Evolutionary conservation across 2,113 vertebrate genomes (phyloP).

Genomic region (Xiphophorus maculatus): DNA sequence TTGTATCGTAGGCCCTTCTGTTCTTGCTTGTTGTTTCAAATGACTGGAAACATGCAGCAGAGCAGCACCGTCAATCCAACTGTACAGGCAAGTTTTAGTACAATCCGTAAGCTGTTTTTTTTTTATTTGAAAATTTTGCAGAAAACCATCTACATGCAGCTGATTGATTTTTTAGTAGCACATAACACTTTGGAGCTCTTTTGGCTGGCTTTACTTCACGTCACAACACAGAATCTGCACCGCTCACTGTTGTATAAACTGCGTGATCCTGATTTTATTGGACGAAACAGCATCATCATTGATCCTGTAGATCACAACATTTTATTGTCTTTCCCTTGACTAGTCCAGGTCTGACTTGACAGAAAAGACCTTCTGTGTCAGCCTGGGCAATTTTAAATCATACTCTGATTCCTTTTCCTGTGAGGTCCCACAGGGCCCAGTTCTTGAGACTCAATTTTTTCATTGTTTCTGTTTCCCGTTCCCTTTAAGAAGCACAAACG

Average conservation of each 20-base stretch:
- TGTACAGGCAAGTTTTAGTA: too few relatives aligned
- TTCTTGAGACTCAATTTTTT: background rate
- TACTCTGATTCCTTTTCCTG: background rate
- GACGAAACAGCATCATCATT: too few relatives aligned
- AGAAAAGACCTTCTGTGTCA: background rate
- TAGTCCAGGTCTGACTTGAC: background rate
- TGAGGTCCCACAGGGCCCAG: background rate
- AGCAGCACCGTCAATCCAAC: background rate
- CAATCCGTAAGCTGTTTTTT: too few relatives aligned
- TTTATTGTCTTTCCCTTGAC: background rate
- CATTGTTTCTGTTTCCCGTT: background rate
- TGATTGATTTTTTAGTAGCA: too few relatives aligned
- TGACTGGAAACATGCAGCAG: background rate
- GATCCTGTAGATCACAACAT: too few relatives aligned
- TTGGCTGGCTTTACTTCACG: too few relatives aligned
- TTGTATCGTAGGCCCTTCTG: background rate
- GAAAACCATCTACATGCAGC: too few relatives aligned
- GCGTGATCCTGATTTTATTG: too few relatives aligned
- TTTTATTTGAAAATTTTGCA: too few relatives aligned
- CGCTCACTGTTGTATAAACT: too few relatives aligned
- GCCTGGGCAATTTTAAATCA: background rate
- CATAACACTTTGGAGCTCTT: too few relatives aligned
- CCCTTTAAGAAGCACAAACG: background rate
- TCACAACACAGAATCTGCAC: too few relatives aligned
- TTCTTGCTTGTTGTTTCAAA: background rate